These are phyloP conservation scores for Lucinisca nassula DNA, from an alignment of 2,888 invertebrate species.

Conservation along the genomic window DNA sequence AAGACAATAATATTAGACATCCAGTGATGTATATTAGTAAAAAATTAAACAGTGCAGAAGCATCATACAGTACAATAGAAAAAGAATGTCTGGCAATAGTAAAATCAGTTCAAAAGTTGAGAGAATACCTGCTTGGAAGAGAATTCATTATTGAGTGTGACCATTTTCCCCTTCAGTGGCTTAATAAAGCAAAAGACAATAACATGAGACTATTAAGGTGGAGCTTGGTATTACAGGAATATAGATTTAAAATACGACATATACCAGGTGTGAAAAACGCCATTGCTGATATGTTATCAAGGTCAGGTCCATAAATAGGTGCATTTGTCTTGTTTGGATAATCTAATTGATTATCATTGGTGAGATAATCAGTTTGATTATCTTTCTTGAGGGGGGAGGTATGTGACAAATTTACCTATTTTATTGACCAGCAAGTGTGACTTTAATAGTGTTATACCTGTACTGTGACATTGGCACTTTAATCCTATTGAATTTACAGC, in stretches of 20 bases:
- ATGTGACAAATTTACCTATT: too few relatives aligned
- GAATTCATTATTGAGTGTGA: conserved; percentile 44
- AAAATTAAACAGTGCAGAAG: background rate
- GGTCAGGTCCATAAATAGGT: too few relatives aligned
- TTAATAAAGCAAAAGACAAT: conserved; percentile 13
- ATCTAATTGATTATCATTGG: too few relatives aligned
- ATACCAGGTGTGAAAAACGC: background rate
- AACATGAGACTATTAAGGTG: conserved; percentile 35
- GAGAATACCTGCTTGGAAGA: conserved; percentile 35
- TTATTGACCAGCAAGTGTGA: too few relatives aligned
- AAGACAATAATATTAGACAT: background rate
- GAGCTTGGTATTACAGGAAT: conserved; percentile 9
- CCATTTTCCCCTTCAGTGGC: conserved; percentile 36
- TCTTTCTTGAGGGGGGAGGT: too few relatives aligned
- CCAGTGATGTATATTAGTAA: background rate
- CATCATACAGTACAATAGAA: background rate
- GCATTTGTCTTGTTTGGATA: too few relatives aligned
- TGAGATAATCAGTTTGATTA: too few relatives aligned
- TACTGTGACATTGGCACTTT: too few relatives aligned
- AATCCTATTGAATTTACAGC: too few relatives aligned
- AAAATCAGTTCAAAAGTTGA: background rate
- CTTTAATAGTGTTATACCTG: too few relatives aligned
- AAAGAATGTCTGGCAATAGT: conserved; percentile 21
- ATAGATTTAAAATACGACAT: background rate
- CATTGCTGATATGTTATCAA: conserved; percentile 4